Evolutionary conservation across 2,113 vertebrate species (phyloP).

Genomic region (Labrus mixtus): DNA sequence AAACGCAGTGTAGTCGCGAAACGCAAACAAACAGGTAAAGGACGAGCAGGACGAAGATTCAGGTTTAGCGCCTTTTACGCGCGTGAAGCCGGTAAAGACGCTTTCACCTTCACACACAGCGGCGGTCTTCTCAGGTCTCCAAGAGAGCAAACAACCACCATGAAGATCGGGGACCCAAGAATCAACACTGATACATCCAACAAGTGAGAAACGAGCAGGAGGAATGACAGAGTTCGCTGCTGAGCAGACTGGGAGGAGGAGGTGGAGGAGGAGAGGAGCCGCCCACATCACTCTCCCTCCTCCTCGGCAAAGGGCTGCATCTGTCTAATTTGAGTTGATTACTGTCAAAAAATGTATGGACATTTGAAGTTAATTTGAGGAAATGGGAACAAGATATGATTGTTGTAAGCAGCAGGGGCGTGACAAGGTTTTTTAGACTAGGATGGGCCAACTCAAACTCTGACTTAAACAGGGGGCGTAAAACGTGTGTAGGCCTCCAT

Average conservation of each 20-base stretch:
- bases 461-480: not conserved
- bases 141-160: not conserved
- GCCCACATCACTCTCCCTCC: constrained; percentile 32
- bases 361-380: not conserved
- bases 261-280: constrained; percentile 55
- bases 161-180: not conserved
- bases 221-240: constrained; percentile 51
- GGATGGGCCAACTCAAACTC: not conserved
- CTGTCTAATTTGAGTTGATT: not conserved
- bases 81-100: not conserved
- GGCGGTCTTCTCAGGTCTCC: not conserved
- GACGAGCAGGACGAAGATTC: constrained; percentile 11
- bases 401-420: too few relatives aligned
- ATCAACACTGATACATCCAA: constrained; percentile 58
- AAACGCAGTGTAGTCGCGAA: constrained; percentile 17
- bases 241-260: constrained; percentile 40
- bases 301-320: constrained; percentile 5
- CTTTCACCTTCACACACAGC: constrained; percentile 11
- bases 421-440: not conserved
- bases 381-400: not conserved
- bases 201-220: constrained; percentile 58
- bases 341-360: not conserved
- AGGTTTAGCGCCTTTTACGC: constrained; percentile 64
- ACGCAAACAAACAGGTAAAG: not conserved
- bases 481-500: too few relatives aligned